Percentiles rank a stretch among this genome's conserved stretches.
phyloP scores from a whole-genome alignment of 2,888 invertebrate species.

The Liopterus haemorrhoidalis region DNA sequence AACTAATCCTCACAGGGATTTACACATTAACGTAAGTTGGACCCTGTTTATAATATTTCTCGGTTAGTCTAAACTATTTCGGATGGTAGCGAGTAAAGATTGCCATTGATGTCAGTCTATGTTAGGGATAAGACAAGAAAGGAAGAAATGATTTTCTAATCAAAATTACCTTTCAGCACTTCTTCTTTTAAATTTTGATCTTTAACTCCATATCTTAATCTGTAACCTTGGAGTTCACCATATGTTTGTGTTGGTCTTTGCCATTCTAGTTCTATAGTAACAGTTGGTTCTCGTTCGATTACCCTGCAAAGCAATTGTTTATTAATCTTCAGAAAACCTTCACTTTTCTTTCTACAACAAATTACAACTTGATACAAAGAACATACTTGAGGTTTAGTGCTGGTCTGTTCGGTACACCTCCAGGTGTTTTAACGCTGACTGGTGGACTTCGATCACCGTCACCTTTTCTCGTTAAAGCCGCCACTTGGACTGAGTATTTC shows the following conservation, averaged over 20 bases:
- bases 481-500: conserved; percentile 87
- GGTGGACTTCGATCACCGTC: conserved; percentile 90
- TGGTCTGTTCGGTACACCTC: conserved; percentile 84
- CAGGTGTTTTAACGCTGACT: conserved; percentile 82
- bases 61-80: no score
- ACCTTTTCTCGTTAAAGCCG: conserved; percentile 92
- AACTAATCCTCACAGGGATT: no score
- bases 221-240: conserved; percentile 81
- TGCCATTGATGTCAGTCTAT: no score
- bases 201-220: conserved; percentile 79
- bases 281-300: conserved; percentile 78
- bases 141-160: not conserved
- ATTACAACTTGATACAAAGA: no score
- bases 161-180: conserved; percentile 52
- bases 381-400: conserved; percentile 72
- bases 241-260: conserved; percentile 81
- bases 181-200: conserved; percentile 72
- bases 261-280: conserved; percentile 90
- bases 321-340: no score
- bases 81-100: no score
- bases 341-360: no score
- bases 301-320: conserved; percentile 62
- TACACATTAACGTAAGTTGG: no score
- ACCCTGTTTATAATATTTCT: no score
- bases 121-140: not conserved